phyloP scores from a whole-genome alignment of 2,888 invertebrate species.

The Chymomyza amoena region DNA sequence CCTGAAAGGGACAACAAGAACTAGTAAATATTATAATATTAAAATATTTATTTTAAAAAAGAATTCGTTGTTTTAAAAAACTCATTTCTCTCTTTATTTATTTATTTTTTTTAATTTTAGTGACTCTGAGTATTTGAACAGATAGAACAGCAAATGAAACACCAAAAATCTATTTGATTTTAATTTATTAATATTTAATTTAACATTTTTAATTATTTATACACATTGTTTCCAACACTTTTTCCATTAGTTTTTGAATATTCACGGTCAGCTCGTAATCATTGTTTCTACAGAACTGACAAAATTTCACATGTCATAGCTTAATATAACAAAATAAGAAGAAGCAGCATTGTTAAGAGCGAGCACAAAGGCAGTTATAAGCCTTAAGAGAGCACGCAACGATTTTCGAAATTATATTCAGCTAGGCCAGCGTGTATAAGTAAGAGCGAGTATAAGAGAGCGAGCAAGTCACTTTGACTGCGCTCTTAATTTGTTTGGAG shows the following conservation, averaged over 20 bases:
- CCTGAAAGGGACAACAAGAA: too few relatives aligned
- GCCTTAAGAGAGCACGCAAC: not conserved
- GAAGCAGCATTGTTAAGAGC: not conserved
- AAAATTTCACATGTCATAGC: not conserved
- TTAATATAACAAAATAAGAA: not conserved
- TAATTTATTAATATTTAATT: not conserved
- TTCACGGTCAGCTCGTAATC: slow-evolving; percentile 47
- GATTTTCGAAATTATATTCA: slow-evolving; percentile 13
- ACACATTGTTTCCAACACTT: not conserved
- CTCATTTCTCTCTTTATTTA: too few relatives aligned
- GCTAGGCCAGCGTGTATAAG: slow-evolving; percentile 1
- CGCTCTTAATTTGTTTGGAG: not conserved
- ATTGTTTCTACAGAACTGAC: slow-evolving; percentile 31
- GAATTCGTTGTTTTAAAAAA: too few relatives aligned
- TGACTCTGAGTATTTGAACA: too few relatives aligned
- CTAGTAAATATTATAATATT: too few relatives aligned
- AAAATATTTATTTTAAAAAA: too few relatives aligned
- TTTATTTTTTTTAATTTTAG: too few relatives aligned
- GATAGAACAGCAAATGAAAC: not conserved
- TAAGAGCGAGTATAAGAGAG: not conserved
- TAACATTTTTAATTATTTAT: not conserved
- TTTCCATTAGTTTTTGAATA: slow-evolving; percentile 11
- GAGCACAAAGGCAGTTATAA: not conserved
- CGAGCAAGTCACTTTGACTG: not conserved
- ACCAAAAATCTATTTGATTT: not conserved